Percentiles rank a stretch among this genome's conserved stretches.
phyloP scores from a whole-genome alignment of 1,140 invertebrate genomes.

The Hestina assimilis region DNA sequence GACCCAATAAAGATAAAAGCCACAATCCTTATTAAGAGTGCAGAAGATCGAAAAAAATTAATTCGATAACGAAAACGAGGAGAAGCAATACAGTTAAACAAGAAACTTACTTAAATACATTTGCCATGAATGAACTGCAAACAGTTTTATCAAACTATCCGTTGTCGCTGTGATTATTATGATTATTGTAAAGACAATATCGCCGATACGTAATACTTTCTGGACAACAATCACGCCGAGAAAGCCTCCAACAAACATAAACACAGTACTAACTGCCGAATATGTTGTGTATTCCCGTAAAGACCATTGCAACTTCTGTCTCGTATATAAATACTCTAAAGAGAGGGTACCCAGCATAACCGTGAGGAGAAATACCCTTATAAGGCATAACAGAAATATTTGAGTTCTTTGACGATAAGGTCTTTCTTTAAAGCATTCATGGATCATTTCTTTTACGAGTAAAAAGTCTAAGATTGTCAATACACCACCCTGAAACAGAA shows the following conservation, averaged over 20 bases:
- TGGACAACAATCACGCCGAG: conserved; percentile 77
- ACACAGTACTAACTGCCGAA: conserved; percentile 55
- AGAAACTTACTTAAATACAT: conserved; percentile 80
- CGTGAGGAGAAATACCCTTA: conserved; percentile 78
- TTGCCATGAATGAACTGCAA: conserved; percentile 80
- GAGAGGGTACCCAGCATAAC: conserved; percentile 75
- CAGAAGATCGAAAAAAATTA: no score
- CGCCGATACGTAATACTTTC: conserved; percentile 64
- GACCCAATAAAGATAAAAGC: not conserved
- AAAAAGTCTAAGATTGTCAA: conserved; percentile 78
- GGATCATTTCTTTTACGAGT: conserved; percentile 80
- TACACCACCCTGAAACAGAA: conserved; percentile 59
- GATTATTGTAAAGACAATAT: conserved; percentile 65
- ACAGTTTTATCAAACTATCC: conserved; percentile 73
- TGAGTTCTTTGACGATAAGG: conserved; percentile 80
- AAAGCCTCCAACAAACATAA: conserved; percentile 75
- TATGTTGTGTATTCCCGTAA: conserved; percentile 80
- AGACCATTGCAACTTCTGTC: conserved; percentile 83
- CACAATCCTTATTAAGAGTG: no score
- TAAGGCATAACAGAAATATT: conserved; percentile 79
- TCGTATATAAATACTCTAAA: conserved; percentile 83
- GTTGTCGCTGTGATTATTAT: conserved; percentile 55
- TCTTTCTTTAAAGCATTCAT: conserved; percentile 80
- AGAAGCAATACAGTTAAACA: not conserved
- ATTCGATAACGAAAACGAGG: no score